phyloP scores from a whole-genome alignment of 2,888 invertebrate genomes.

The Dryobota labecula region DNA sequence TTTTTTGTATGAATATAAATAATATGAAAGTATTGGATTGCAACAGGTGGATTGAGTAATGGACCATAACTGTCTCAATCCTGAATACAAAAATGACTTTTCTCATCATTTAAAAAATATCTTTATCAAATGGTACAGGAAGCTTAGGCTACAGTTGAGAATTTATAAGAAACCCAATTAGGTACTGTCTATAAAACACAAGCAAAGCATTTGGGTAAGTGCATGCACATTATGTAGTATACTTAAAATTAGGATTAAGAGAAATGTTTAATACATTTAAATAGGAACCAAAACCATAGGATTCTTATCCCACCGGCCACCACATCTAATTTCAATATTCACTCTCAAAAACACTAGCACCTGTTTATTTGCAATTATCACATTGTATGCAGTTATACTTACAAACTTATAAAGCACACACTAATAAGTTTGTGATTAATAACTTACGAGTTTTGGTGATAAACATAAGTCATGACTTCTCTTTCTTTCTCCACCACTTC shows the following conservation, averaged over 20 bases:
- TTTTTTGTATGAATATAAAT: not conserved
- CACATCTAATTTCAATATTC: not conserved
- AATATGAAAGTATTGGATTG: not conserved
- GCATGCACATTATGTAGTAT: not conserved
- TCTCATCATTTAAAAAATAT: not conserved
- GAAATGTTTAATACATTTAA: not conserved
- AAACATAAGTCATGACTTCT: slow-evolving; percentile 96
- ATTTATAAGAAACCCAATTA: slow-evolving; percentile 8
- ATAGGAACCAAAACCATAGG: not conserved
- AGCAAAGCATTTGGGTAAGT: slow-evolving; percentile 28
- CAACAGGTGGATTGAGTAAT: not conserved
- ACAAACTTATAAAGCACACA: not conserved
- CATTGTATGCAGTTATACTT: not conserved
- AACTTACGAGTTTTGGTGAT: slow-evolving; percentile 86
- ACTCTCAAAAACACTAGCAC: not conserved
- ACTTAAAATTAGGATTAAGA: not conserved
- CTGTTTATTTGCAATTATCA: not conserved
- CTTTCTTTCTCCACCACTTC: slow-evolving; percentile 93
- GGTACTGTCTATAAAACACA: slow-evolving; percentile 27
- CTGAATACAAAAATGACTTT: not conserved
- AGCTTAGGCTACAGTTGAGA: slow-evolving; percentile 1
- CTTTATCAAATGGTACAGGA: not conserved
- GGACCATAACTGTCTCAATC: not conserved
- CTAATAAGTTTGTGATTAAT: not conserved
- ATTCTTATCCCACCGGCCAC: not conserved